phyloP scores from a whole-genome alignment of 1,140 invertebrate genomes.

The Procambarus clarkii region DNA sequence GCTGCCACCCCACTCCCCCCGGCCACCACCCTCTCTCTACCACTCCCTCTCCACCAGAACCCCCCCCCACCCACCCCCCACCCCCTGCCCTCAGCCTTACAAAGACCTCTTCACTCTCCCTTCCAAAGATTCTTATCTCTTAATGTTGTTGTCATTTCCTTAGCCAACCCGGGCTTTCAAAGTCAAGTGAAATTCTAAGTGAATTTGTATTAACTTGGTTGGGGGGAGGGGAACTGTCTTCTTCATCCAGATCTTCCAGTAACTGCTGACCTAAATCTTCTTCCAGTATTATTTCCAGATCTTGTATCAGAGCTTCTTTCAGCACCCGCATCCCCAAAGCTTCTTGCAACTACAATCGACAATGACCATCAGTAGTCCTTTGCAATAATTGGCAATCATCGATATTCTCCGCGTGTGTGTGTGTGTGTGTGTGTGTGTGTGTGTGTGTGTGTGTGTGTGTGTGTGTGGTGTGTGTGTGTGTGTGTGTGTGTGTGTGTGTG shows the following conservation, averaged over 20 bases:
- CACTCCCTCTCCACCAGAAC: neutral
- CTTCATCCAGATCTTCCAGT: no score
- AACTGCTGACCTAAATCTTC: no score
- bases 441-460: slow-evolving; percentile 19
- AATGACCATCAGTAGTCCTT: no score
- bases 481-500: neutral
- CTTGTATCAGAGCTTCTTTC: no score
- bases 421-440: neutral
- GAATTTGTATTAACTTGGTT: no score
- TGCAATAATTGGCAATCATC: no score
- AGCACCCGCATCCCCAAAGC: no score
- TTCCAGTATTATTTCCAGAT: no score
- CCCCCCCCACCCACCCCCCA: neutral
- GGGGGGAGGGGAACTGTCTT: no score
- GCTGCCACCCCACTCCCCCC: neutral
- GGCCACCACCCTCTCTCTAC: neutral
- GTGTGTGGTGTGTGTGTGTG: slow-evolving; percentile 1
- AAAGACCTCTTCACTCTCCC: neutral
- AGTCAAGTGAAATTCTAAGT: no score
- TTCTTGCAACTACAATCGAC: no score
- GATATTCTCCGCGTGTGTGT: no score
- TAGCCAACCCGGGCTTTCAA: neutral
- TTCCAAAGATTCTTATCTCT: neutral
- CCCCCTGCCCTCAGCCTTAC: neutral
- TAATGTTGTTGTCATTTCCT: neutral